These are phyloP conservation scores for Harpagoxenus sublaevis DNA, from an alignment of 2,888 invertebrate species.

Conservation along the genomic window DNA sequence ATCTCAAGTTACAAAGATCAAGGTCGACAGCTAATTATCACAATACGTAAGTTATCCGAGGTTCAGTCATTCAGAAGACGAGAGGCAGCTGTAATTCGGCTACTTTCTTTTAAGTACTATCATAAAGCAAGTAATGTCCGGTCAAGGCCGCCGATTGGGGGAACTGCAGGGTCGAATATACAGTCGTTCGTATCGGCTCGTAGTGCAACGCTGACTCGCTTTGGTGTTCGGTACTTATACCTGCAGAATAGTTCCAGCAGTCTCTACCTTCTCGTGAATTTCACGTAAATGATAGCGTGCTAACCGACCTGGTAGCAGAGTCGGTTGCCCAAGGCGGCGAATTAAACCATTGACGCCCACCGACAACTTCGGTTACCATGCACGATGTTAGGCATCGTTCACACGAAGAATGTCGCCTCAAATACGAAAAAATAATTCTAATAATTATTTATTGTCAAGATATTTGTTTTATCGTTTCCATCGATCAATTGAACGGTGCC, in stretches of 20 bases:
- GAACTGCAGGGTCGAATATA: not conserved
- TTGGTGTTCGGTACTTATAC: not conserved
- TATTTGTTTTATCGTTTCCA: not conserved
- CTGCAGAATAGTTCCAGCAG: slow-evolving; percentile 18
- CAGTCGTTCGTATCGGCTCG: slow-evolving; percentile 3
- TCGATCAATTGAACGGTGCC: not conserved
- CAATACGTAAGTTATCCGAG: not conserved
- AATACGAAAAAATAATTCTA: not conserved
- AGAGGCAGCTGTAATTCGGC: slow-evolving; percentile 28
- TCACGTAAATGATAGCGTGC: slow-evolving; percentile 55
- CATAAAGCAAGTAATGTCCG: slow-evolving; percentile 46
- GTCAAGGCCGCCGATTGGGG: slow-evolving; percentile 19
- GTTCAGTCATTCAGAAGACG: not conserved
- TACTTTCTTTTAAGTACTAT: slow-evolving; percentile 29
- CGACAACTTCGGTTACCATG: slow-evolving; percentile 44
- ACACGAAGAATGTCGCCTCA: not conserved
- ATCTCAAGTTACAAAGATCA: slow-evolving; percentile 7
- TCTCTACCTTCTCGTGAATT: slow-evolving; percentile 53
- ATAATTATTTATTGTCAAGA: not conserved
- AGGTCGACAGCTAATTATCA: slow-evolving; percentile 4
- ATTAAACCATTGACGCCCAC: slow-evolving; percentile 63
- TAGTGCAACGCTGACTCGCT: slow-evolving; percentile 36
- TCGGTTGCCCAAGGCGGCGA: slow-evolving; percentile 46
- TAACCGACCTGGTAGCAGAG: slow-evolving; percentile 57
- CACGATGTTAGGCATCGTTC: slow-evolving; percentile 25